These are phyloP conservation scores for Orthosia gothica DNA, from an alignment of 2,888 invertebrate species.

Conservation along the genomic window DNA sequence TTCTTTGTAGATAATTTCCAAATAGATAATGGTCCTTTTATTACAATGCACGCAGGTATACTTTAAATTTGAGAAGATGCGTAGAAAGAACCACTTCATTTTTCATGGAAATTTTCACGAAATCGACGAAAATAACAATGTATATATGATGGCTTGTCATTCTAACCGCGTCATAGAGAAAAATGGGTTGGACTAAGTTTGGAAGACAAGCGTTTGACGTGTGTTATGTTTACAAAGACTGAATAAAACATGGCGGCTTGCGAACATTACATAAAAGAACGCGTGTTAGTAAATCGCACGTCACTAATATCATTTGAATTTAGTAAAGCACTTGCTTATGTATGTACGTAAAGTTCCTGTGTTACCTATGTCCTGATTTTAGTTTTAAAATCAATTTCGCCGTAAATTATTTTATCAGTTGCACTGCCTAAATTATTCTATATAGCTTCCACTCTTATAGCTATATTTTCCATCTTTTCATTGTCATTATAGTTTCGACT, in stretches of 20 bases:
- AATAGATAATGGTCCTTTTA: constrained; percentile 6
- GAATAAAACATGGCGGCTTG: constrained; percentile 53
- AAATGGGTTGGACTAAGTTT: constrained; percentile 35
- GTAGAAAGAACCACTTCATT: constrained; percentile 6
- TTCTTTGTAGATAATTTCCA: constrained; percentile 27
- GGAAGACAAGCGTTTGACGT: constrained; percentile 46
- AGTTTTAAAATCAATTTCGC: neutral
- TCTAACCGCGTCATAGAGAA: constrained; percentile 26
- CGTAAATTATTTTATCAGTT: neutral
- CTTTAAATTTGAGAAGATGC: neutral
- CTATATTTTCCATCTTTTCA: neutral
- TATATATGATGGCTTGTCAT: constrained; percentile 7
- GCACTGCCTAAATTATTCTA: neutral
- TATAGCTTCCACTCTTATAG: neutral
- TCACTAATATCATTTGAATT: constrained; percentile 52
- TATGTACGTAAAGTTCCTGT: neutral
- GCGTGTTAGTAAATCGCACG: constrained; percentile 42
- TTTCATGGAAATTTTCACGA: constrained; percentile 34
- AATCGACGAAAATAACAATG: constrained; percentile 18
- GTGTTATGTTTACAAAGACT: constrained; percentile 15
- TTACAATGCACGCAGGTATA: constrained; percentile 4
- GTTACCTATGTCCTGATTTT: constrained; percentile 4
- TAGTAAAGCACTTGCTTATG: constrained; percentile 22
- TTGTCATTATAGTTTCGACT: neutral
- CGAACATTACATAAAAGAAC: constrained; percentile 53